Base-by-base conservation (phyloP, 1,140 invertebrate species). In the Sipha flava region DNA sequence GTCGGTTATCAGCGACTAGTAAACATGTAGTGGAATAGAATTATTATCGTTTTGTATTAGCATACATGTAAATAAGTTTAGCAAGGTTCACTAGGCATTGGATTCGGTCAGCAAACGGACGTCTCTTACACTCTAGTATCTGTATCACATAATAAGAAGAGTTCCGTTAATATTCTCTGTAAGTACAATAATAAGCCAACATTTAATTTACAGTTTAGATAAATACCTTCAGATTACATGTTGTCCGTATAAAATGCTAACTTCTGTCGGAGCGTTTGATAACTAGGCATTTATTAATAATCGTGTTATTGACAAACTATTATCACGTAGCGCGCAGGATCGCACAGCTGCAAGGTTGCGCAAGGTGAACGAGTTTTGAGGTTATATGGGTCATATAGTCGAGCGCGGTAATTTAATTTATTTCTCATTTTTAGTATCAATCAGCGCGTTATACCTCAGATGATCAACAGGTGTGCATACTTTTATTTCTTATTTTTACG, bases 321-420 rank as follows among this genome's bases (percentile, higher is more conserved):
- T 77, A 77, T 77, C 73, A 77, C 34, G 21, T 16, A 54, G 23
- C 31, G 70, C 47, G 47, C 47, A 75, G 31, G 45, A 75, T 52
- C 29, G 16, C n/a, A 43, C 43, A 77, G 52, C 73, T 77, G 73
- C 73, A 77, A 77, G 73, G 73, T 77, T 77, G 73, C 7, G 23
- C 73, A 77, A 77, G 73, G 73, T 77, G 73, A 77, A 59, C 73
- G 21, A 26, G 73, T 77, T 77, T 77, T 77, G 73, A 77, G 73
- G 73, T 77, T 77, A 77, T 77, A 57, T 77, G 16, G 73, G 73
- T 77, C 73, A 77, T n/a, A n/a, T 4, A 40, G n/a, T 23, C 34
- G 52, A 77, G 52, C 73, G 34, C 73, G 52, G 34, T 43, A 52
- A 54, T 75, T 75, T 77, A 59, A 59, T 75, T 54, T 70, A 47